Base-by-base conservation (phyloP, 1,140 invertebrate genomes). In the Drosophila baimaii region DNA sequence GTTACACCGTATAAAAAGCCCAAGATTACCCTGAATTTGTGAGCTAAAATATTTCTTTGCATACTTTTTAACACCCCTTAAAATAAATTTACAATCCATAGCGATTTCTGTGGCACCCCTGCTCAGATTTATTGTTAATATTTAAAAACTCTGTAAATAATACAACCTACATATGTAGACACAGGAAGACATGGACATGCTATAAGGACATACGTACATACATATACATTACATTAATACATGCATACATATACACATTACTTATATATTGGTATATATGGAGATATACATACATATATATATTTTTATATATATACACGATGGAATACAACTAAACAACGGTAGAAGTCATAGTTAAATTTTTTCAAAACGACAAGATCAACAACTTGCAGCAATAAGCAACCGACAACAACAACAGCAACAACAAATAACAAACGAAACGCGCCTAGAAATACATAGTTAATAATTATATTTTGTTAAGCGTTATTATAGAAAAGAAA, bases 401-500 rank as follows among this genome's bases (percentile, higher is more conserved):
- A 68, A 46, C 29, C 27, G 41, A 73, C 31, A 64, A 65, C 35
- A 78, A 63, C 46, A 61, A 69, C 44, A 74, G 68, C 62, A 63
- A 27, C 56, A 58, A 31, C 46, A 31, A 77, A 62, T 49, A 78
- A 88, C 74, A 77, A 77, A 77, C 64, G 56, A 86, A 68, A 88
- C 54, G 81, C 58, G 77, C 68, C 77, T 78, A 84, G 79, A 56
- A 57, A 79, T 52, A 52, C 51, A 52, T 88, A 86, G 83, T 86
- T 88, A 86, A 82, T 86, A 86, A 82, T 88, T 86, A 76, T 88
- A 86, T 86, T 86, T 86, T 86, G 83, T 86, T 86, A 89, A 86
- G 83, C 83, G 79, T 86, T 86, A 88, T 86, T 88, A 57, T 88
- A 86, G 83, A 83, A 56, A 70, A 71, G 77, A 78, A 49, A 61